Conservation (phyloP, 2,888 invertebrate species). For the Caradrina clavipalpis region DNA sequence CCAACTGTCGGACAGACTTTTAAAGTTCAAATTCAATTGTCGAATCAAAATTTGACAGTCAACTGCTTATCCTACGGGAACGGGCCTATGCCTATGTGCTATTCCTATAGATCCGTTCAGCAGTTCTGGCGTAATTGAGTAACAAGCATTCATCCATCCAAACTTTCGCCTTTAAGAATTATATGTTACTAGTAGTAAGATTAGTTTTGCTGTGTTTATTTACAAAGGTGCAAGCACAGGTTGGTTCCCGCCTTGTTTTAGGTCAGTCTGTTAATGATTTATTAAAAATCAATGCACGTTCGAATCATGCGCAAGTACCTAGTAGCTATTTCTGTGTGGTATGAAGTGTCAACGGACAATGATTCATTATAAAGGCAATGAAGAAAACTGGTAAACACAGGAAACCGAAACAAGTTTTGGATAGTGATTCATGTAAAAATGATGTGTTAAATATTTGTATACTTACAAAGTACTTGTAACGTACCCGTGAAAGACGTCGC, state of each 20-base stretch:
- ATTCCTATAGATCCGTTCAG: too few relatives aligned
- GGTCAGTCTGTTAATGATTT: neutral
- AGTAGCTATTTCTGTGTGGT: conserved; percentile 3
- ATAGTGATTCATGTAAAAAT: neutral
- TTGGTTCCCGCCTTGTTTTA: neutral
- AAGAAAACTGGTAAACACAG: conserved; percentile 10
- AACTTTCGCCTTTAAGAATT: too few relatives aligned
- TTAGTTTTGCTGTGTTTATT: neutral
- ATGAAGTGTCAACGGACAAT: conserved; percentile 27
- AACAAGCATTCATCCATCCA: too few relatives aligned
- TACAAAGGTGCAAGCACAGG: neutral
- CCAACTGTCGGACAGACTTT: too few relatives aligned
- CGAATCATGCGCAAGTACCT: conserved; percentile 1
- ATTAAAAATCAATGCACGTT: conserved; percentile 28
- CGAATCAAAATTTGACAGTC: too few relatives aligned
- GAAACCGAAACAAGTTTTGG: neutral
- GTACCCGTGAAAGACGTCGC: neutral
- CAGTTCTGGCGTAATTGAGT: too few relatives aligned
- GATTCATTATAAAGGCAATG: conserved; percentile 4
- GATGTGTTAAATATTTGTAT: too few relatives aligned
- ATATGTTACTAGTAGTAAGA: too few relatives aligned
- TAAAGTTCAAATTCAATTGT: too few relatives aligned
- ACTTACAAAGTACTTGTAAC: neutral
- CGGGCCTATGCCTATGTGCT: too few relatives aligned
- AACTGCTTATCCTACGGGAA: too few relatives aligned